Evolutionary conservation across 1,140 invertebrate genomes (phyloP), one percentile per base, ranked within the genome.

Genomic region (Conopomorpha cramerella): DNA sequence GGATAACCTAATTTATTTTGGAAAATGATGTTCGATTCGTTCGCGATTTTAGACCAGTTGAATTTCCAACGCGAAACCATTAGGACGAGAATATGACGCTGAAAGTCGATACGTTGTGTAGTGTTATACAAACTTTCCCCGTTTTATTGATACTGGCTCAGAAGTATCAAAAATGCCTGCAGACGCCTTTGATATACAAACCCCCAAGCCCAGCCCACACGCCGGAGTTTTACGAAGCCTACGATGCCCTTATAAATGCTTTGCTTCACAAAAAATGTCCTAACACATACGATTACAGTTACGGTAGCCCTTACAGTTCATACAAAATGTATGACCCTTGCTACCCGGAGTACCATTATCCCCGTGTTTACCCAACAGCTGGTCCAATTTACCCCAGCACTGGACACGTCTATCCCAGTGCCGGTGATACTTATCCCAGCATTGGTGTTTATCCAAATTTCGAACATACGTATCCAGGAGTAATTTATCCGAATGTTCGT

Each of bases 61-160:
- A 13, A 23, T 15, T 34, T 1, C 2, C 8, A 8, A 11, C 32
- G 18, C 25, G 12, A 8, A 34, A 15, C 13, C 15, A 17, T 25
- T 25, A 14, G 19, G 8, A 25, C 0, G 0, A 2, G 19, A 45
- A 33, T 3, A 63, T 63, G 57, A 65, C 58, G 2, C 43, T 68
- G 1, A 49, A 39, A 8, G 55, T 51, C 6, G 50, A 44, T 8
- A 65, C 64, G 1, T 41, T 74, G 7, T 74, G 70, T 28, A 63
- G 32, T 35, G 34, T 74, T 2, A 58, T 71, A 1, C 66, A 74
- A 30, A 45, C 49, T 0, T 74, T 71, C 23, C 70, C 70, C 0
- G 58, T 71, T 1, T 35, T 74, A 2, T 17, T 74, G 6, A 74
- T 74, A 12, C 16, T 74, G 8, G 70, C 67, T 1, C 70, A 74